phyloP scores from a whole-genome alignment of 2,888 invertebrate species.

The Athripsodes cinereus region DNA sequence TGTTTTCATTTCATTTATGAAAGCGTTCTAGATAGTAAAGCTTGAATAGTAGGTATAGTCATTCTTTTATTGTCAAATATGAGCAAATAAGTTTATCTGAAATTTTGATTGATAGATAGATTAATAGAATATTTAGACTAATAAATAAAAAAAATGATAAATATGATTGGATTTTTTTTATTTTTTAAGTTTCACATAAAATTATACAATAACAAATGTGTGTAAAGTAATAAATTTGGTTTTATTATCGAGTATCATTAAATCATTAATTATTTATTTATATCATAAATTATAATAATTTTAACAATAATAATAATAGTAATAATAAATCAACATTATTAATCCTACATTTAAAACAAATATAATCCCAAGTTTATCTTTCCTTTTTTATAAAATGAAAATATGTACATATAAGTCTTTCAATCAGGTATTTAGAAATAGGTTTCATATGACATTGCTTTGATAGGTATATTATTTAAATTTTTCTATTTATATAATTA shows the following conservation, averaged over 20 bases:
- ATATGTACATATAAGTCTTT: not conserved
- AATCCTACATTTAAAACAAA: not conserved
- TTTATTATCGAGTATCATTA: not conserved
- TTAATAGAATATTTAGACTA: too few species aligned
- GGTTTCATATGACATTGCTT: not conserved
- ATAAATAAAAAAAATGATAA: not conserved
- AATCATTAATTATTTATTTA: not conserved
- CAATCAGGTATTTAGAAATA: not conserved
- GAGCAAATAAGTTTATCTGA: too few species aligned
- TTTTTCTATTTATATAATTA: too few species aligned
- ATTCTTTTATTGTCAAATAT: too few species aligned
- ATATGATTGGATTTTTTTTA: not conserved
- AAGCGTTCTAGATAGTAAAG: too few species aligned
- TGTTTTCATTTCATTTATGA: too few species aligned
- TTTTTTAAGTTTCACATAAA: slow-evolving; percentile 1
- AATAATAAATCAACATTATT: slow-evolving; percentile 2
- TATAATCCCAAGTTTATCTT: not conserved
- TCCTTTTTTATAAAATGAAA: not conserved
- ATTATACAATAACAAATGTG: slow-evolving; percentile 1
- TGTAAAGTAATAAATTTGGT: not conserved
- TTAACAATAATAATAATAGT: not conserved
- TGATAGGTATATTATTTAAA: too few species aligned
- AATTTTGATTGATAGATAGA: too few species aligned
- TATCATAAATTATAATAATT: slow-evolving; percentile 1
- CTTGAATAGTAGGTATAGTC: too few species aligned